These are phyloP conservation scores for Whitmania pigra DNA, from an alignment of 1,140 invertebrate genomes.

Conservation along the genomic window DNA sequence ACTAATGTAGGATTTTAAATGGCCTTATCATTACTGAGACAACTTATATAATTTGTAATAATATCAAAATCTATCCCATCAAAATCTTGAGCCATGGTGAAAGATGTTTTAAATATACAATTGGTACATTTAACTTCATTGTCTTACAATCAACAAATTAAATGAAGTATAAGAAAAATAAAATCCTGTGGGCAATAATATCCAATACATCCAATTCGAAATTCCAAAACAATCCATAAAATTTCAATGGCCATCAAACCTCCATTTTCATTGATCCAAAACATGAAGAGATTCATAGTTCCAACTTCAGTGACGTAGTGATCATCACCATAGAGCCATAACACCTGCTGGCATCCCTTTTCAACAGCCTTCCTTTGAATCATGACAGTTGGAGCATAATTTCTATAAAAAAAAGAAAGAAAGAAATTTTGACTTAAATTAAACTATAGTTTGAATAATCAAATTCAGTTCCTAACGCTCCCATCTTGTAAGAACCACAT, in stretches of 20 bases:
- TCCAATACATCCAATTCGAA: too few species aligned
- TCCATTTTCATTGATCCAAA: slow-evolving; percentile 73
- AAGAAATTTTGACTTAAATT: not conserved
- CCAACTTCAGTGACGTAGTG: slow-evolving; percentile 92
- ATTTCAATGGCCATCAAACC: slow-evolving; percentile 47
- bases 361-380: slow-evolving; percentile 56
- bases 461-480: slow-evolving; percentile 50
- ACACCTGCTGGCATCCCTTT: slow-evolving; percentile 77
- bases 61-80: not conserved
- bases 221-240: too few species aligned
- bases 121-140: too few species aligned
- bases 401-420: slow-evolving; percentile 37
- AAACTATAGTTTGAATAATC: slow-evolving; percentile 8
- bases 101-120: too few species aligned
- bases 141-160: too few species aligned
- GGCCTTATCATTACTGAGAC: too few species aligned
- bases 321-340: slow-evolving; percentile 91
- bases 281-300: slow-evolving; percentile 95
- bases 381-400: slow-evolving; percentile 50
- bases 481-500: slow-evolving; percentile 77
- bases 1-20: too few species aligned
- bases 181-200: too few species aligned
- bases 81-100: not conserved
- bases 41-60: not conserved
- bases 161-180: too few species aligned